Conservation (phyloP, 1,140 invertebrate genomes). For the Nixonia krombeini region DNA sequence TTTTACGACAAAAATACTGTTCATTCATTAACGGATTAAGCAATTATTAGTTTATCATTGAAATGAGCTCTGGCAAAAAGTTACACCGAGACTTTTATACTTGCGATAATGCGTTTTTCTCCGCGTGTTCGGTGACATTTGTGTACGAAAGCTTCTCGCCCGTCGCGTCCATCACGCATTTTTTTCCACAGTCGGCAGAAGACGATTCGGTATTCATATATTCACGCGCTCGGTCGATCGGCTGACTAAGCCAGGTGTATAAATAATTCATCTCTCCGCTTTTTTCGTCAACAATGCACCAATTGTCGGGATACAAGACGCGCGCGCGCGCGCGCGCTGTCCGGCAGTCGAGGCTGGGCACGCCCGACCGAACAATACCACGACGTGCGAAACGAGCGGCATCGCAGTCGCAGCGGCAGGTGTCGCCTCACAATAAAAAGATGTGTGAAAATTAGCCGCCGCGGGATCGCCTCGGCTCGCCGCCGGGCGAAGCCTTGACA, state of each 20-base stretch:
- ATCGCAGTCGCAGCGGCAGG: too few relatives aligned
- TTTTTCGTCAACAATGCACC: constrained; percentile 19
- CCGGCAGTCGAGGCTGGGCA: background rate
- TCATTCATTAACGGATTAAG: background rate
- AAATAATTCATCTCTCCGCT: constrained; percentile 4
- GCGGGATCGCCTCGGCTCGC: constrained; percentile 23
- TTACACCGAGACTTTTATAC: too few relatives aligned
- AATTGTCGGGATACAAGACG: constrained; percentile 2
- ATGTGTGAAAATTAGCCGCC: constrained; percentile 48
- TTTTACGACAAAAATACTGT: constrained; percentile 1
- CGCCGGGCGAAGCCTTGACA: constrained; percentile 43
- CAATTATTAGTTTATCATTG: background rate
- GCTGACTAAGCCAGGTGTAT: background rate
- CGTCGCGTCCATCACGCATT: background rate
- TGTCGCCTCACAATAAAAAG: constrained; percentile 27
- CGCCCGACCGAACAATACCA: constrained; percentile 17
- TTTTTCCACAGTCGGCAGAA: background rate
- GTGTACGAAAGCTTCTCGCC: background rate
- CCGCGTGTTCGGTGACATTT: too few relatives aligned
- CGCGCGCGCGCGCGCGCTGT: too few relatives aligned
- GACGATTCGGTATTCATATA: background rate
- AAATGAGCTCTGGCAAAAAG: background rate
- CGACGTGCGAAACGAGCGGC: constrained; percentile 31
- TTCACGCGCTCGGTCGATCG: too few relatives aligned
- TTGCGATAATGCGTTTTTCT: too few relatives aligned